These are phyloP conservation scores for Urechis unicinctus DNA, from an alignment of 2,888 invertebrate genomes.

Conservation along the genomic window DNA sequence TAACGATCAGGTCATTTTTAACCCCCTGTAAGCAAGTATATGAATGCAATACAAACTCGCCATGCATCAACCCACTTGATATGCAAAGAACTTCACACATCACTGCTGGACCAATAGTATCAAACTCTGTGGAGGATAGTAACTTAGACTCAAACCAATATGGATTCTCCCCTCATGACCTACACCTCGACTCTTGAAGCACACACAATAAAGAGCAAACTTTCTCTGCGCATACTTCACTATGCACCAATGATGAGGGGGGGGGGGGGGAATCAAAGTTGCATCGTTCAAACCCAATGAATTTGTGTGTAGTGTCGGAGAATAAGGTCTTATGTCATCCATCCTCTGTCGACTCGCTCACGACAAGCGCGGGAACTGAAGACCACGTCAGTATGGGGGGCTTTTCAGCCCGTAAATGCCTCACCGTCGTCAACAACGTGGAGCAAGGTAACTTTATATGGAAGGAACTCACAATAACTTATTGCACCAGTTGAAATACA, in stretches of 20 bases:
- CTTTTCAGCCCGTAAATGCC: constrained; percentile 61
- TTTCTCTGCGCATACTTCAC: not conserved
- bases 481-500: too few relatives aligned
- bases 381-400: constrained; percentile 69
- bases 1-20: too few relatives aligned
- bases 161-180: not conserved
- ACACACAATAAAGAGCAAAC: too few relatives aligned
- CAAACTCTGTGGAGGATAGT: not conserved
- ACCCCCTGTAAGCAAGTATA: too few relatives aligned
- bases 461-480: not conserved
- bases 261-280: too few relatives aligned
- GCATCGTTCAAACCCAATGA: too few relatives aligned
- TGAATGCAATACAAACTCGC: too few relatives aligned
- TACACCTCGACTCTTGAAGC: too few relatives aligned
- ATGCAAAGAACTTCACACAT: too few relatives aligned
- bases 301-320: constrained; percentile 60
- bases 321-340: constrained; percentile 67
- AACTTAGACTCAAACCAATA: not conserved
- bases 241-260: too few relatives aligned
- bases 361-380: constrained; percentile 64
- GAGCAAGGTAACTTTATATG: constrained; percentile 49
- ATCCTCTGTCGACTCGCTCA: constrained; percentile 62
- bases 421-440: constrained; percentile 56
- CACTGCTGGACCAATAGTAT: not conserved
- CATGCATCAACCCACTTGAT: too few relatives aligned